Base-by-base conservation (phyloP, 2,888 invertebrate genomes). In the Drosophila antonietae region DNA sequence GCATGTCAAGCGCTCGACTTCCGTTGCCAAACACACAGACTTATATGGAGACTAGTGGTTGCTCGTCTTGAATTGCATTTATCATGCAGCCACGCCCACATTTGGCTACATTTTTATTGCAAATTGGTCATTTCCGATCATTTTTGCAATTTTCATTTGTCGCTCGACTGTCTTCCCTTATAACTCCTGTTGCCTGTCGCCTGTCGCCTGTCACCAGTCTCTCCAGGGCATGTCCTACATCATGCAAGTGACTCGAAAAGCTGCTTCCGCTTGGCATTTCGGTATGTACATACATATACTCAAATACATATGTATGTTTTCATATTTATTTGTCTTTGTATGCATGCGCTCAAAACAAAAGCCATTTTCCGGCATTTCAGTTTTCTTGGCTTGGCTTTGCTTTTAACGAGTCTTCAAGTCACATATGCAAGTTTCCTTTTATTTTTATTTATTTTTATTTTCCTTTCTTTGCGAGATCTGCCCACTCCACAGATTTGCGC, bases 51-150 rank as follows among this genome's bases (percentile, higher is more conserved):
- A 33, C 12, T 41, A n/a, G 18, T 35, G 55, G 68, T 41, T 55
- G 35, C 35, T 53, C 23, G 52, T 65, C 64, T 68, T 60, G 49
- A 55, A 66, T 60, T 75, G 79, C 73, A 81, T 75, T 71, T 68
- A 78, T 62, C 70, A 70, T 58, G 62, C 28, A 37, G 55, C 52
- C 64, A 64, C 46, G 55, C 67, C 51, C 64, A 65, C 49, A 51
- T 62, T 73, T 65, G 65, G 68, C 44, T 71, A 77, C 71, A 86
- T 86, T 90, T 90, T 83, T 83, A 90, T 78, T 86, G 81, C 74
- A 90, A 90, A 90, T 90, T 91, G 90, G 88, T 89, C 84, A 90
- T 91, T 90, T 90, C 90, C 90, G 90, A 86, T 90, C 74, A 73
- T 79, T 86, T 80, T 80, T 83, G 77, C 75, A 71, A 74, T 79